These are phyloP conservation scores for Cyaniris semiargus DNA, from an alignment of 2,888 invertebrate species.

Conservation along the genomic window DNA sequence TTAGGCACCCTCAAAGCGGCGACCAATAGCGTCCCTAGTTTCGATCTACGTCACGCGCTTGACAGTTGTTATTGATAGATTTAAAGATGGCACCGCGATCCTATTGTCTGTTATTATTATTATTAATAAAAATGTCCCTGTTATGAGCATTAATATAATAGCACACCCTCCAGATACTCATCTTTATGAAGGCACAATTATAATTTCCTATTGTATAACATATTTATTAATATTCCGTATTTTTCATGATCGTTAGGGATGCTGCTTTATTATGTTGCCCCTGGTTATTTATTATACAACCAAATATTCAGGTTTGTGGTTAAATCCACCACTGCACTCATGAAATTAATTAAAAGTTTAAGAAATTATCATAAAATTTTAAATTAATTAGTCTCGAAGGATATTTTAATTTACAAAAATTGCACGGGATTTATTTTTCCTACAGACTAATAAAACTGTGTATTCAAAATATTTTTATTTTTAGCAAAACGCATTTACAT, in stretches of 20 bases:
- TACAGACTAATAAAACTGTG: no score
- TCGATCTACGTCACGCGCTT: conserved; percentile 51
- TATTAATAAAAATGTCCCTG: conserved; percentile 36
- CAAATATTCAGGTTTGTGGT: background rate
- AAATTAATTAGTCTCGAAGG: no score
- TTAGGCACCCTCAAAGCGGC: conserved; percentile 31
- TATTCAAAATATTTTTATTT: no score
- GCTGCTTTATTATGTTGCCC: background rate
- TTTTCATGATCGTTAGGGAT: background rate
- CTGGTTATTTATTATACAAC: background rate
- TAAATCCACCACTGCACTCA: background rate
- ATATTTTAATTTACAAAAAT: no score
- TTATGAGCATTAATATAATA: background rate
- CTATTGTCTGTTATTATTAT: conserved; percentile 47
- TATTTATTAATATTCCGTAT: conserved; percentile 21
- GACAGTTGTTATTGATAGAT: conserved; percentile 54
- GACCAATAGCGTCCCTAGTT: conserved; percentile 56
- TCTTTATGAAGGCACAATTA: conserved; percentile 14
- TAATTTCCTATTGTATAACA: conserved; percentile 7
- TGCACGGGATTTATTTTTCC: no score
- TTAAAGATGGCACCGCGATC: conserved; percentile 69
- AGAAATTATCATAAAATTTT: background rate
- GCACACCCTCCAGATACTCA: conserved; percentile 1
- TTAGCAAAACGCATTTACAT: no score
- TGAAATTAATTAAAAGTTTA: background rate